Evolutionary conservation across 2,113 vertebrate species (phyloP).

Genomic region (Cheirogaleus medius): DNA sequence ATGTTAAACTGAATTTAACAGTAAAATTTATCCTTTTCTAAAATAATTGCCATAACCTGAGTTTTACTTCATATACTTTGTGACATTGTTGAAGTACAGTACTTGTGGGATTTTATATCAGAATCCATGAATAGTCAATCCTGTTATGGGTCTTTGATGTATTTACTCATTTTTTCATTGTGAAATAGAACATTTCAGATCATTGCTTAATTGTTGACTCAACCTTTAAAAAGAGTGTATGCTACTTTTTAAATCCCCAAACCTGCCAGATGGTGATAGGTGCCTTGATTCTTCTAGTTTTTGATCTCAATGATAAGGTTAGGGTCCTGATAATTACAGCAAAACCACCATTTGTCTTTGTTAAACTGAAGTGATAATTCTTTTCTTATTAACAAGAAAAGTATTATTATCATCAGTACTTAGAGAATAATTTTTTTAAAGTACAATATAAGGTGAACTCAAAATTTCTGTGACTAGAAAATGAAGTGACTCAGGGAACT

Average conservation of each 20-base stretch:
- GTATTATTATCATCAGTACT: background rate
- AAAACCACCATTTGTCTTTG: background rate
- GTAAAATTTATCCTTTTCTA: background rate
- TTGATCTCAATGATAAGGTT: background rate
- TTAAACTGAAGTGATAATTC: background rate
- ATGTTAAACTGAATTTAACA: background rate
- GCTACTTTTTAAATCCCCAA: background rate
- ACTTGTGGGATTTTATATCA: background rate
- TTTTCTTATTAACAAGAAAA: background rate
- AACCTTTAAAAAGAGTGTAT: background rate
- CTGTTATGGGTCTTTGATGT: background rate
- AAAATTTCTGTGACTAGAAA: background rate
- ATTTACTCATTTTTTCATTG: background rate
- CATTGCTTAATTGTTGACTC: background rate
- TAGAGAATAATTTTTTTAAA: background rate
- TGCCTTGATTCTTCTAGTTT: background rate
- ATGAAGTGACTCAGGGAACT: background rate
- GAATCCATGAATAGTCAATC: background rate
- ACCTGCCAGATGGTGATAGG: background rate
- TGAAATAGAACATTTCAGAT: background rate
- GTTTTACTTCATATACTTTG: background rate
- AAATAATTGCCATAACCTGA: background rate
- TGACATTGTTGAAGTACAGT: background rate
- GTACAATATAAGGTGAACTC: background rate
- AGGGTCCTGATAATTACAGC: background rate